These are phyloP conservation scores for Sakesphorus luctuosus DNA, from an alignment of 2,113 vertebrate species.

Conservation along the genomic window DNA sequence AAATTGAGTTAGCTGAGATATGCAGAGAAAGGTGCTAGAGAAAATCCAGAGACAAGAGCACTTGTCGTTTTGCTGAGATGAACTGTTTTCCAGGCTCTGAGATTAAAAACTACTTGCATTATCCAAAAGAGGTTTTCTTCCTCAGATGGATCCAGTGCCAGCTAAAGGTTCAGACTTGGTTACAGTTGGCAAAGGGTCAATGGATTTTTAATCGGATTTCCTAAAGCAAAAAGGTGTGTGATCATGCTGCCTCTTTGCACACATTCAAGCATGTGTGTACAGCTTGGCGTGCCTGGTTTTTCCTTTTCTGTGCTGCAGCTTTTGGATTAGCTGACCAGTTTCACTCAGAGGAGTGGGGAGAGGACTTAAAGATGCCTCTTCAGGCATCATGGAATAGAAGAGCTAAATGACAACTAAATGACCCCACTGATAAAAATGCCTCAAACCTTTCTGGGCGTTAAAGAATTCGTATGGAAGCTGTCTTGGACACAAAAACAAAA, in stretches of 20 bases:
- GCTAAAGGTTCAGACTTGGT: conserved; percentile 2
- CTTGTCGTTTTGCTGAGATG: neutral
- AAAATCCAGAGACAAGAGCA: neutral
- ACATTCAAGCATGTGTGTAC: too few relatives aligned
- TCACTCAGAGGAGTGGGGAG: neutral
- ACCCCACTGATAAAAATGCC: neutral
- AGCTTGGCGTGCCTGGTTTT: neutral
- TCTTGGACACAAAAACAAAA: neutral
- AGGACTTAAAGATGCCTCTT: neutral
- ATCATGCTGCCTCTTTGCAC: neutral
- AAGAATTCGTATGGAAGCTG: neutral
- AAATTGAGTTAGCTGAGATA: neutral
- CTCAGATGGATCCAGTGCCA: neutral
- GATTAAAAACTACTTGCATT: neutral
- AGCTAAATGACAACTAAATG: neutral
- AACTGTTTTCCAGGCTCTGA: neutral
- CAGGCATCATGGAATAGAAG: neutral
- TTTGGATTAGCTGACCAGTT: neutral
- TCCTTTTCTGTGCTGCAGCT: neutral
- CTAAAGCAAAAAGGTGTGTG: neutral
- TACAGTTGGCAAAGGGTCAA: neutral
- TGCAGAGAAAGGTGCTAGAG: neutral
- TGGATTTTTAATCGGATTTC: conserved; percentile 31
- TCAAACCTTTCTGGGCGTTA: rapidly evolving
- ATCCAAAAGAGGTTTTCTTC: conserved; percentile 5